Conservation (phyloP, 2,888 invertebrate genomes). For the Tetramorium bicarinatum region DNA sequence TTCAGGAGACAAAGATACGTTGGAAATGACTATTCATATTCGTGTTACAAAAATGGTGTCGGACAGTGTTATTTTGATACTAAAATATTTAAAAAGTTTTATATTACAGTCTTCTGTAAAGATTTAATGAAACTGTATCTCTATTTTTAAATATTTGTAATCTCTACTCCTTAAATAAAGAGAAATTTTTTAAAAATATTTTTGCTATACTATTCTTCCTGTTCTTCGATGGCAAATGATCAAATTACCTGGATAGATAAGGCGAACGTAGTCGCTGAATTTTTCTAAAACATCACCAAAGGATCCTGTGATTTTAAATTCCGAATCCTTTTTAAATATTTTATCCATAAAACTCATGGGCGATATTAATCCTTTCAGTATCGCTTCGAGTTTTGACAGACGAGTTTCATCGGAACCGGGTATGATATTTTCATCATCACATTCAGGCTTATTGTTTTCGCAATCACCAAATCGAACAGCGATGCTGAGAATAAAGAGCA, state of each 20-base stretch:
- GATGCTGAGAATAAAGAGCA: constrained; percentile 2
- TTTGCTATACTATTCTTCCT: not conserved
- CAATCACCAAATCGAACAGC: constrained; percentile 18
- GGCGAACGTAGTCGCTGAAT: not conserved
- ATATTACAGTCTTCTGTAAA: not conserved
- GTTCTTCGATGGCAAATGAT: not conserved
- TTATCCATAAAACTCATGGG: not conserved
- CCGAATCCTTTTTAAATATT: not conserved
- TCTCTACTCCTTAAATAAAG: not conserved
- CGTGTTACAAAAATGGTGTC: too few species aligned
- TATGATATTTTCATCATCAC: not conserved
- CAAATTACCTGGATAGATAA: constrained; percentile 24
- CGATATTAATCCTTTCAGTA: too few species aligned
- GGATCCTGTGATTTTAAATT: not conserved
- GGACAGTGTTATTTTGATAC: not conserved
- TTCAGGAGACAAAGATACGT: too few species aligned
- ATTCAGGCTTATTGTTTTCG: not conserved
- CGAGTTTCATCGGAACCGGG: not conserved
- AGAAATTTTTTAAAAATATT: not conserved
- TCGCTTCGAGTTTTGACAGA: not conserved
- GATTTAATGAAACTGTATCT: not conserved
- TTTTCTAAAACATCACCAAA: not conserved
- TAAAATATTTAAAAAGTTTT: not conserved
- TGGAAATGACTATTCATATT: too few species aligned
- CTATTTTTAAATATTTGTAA: not conserved